A percentile compares a stretch with the other conserved stretches of the same genome.
Evolutionary conservation across 1,140 invertebrate species (phyloP).

Genomic region (Charaxes varanes): DNA sequence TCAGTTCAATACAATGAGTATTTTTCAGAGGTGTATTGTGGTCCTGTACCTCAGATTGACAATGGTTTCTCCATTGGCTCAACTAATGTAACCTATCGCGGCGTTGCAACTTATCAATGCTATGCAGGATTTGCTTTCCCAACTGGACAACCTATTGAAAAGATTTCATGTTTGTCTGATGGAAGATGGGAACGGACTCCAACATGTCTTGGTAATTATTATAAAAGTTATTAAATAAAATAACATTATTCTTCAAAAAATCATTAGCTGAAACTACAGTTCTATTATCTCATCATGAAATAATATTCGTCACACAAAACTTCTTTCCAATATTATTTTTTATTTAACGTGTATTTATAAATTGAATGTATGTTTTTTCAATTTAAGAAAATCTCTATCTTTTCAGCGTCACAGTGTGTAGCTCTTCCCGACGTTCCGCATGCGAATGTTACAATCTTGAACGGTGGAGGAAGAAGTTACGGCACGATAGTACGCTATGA

Average conservation of each 20-base stretch:
- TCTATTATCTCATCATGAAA: neutral
- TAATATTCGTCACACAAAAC: too few species aligned
- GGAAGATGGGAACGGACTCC: conserved; percentile 94
- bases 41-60: conserved; percentile 96
- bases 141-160: conserved; percentile 89
- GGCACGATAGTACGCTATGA: conserved; percentile 96
- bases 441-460: conserved; percentile 91
- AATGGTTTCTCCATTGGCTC: conserved; percentile 97
- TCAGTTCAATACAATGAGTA: neutral
- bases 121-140: conserved; percentile 97
- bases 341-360: too few species aligned
- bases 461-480: conserved; percentile 94
- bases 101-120: conserved; percentile 95
- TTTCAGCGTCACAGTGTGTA: conserved; percentile 92
- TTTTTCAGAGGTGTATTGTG: conserved; percentile 92
- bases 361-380: too few species aligned
- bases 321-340: too few species aligned
- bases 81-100: conserved; percentile 94
- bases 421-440: conserved; percentile 90
- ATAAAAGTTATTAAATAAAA: neutral
- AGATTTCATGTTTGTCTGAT: conserved; percentile 90
- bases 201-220: conserved; percentile 83
- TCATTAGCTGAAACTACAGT: neutral
- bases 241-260: neutral
- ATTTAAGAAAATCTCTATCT: conserved; percentile 21